Conservation (phyloP, 2,113 vertebrate species). For the Petromus typicus region DNA sequence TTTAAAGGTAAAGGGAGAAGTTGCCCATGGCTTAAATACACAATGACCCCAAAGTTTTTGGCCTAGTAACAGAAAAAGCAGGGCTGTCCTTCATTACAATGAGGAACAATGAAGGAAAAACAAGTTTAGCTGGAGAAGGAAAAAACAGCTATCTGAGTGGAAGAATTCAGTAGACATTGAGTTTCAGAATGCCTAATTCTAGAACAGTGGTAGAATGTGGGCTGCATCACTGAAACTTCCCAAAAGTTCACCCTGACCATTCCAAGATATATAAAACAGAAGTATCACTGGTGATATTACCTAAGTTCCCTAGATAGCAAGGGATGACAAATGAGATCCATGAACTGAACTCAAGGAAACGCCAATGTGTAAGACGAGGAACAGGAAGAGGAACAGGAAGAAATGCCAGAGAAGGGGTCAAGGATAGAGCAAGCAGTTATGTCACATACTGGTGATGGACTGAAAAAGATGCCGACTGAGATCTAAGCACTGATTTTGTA, state of each 20-base stretch:
- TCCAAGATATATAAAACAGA: background rate
- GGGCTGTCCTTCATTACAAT: background rate
- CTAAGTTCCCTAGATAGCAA: background rate
- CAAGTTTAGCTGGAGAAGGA: background rate
- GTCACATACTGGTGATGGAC: background rate
- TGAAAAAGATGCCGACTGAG: background rate
- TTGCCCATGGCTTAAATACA: background rate
- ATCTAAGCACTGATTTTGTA: background rate
- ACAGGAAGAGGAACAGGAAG: background rate
- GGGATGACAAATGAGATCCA: background rate
- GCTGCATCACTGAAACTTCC: background rate
- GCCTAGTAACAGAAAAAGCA: background rate
- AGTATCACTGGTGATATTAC: background rate
- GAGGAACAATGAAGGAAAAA: background rate
- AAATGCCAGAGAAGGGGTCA: background rate
- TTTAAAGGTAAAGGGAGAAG: background rate
- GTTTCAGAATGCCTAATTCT: background rate
- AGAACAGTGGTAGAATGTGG: background rate
- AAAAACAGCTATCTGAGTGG: background rate
- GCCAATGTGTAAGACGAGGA: background rate
- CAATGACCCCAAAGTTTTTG: background rate
- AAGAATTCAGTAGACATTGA: background rate
- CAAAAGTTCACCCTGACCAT: background rate
- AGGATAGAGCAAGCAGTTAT: background rate
- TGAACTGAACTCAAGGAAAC: background rate